These are phyloP conservation scores for Euwallacea fornicatus DNA, from an alignment of 1,140 invertebrate species.

Conservation along the genomic window DNA sequence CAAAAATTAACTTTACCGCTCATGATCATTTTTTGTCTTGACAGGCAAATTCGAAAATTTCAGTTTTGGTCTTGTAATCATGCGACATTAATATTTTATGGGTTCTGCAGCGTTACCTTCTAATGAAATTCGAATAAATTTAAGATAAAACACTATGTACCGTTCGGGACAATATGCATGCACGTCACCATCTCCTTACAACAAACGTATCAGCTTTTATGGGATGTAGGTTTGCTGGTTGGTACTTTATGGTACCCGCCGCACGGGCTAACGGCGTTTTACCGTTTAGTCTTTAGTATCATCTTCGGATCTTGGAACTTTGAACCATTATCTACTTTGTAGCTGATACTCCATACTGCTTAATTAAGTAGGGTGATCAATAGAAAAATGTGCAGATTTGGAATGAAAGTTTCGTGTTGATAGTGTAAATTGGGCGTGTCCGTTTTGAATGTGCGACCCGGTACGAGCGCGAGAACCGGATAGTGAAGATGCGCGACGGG, in stretches of 20 bases:
- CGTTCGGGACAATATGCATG: conserved; percentile 28
- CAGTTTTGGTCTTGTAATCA: too few relatives aligned
- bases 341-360: neutral
- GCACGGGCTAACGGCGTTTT: conserved; percentile 17
- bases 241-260: conserved; percentile 23
- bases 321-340: too few relatives aligned
- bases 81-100: too few relatives aligned
- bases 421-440: conserved; percentile 18
- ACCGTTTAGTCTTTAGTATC: conserved; percentile 17
- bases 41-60: too few relatives aligned
- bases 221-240: conserved; percentile 25
- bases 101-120: neutral
- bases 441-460: conserved; percentile 19
- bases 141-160: conserved; percentile 22
- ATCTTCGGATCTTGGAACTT: conserved; percentile 11
- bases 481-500: conserved; percentile 47
- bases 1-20: too few relatives aligned
- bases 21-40: too few relatives aligned
- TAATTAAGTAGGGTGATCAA: too few relatives aligned
- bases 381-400: too few relatives aligned
- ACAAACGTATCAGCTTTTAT: conserved; percentile 34
- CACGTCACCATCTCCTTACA: conserved; percentile 27
- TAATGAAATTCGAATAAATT: conserved; percentile 22
- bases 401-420: neutral
- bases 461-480: conserved; percentile 36